These are phyloP conservation scores for Pemphredon lugubris DNA, from an alignment of 2,888 invertebrate genomes.

Conservation along the genomic window DNA sequence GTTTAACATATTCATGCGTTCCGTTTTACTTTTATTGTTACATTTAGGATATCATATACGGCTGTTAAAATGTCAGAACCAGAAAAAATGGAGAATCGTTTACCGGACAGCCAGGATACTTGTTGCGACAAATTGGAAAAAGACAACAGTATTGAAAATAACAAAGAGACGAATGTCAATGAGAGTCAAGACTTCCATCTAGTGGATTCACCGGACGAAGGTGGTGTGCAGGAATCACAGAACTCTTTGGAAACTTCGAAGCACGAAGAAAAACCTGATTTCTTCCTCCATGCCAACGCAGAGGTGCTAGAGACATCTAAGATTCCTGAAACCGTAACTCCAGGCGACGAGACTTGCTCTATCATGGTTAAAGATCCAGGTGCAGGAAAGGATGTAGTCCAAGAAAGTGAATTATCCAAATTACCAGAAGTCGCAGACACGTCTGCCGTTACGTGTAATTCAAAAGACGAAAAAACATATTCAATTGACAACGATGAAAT, in stretches of 20 bases:
- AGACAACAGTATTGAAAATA: background rate
- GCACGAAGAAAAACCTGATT: background rate
- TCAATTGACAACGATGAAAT: conserved; percentile 60
- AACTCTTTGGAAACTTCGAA: background rate
- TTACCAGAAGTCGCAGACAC: background rate
- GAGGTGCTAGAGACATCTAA: background rate
- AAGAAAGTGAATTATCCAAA: background rate
- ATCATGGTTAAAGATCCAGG: background rate
- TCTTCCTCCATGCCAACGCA: background rate
- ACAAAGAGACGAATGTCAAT: conserved; percentile 16
- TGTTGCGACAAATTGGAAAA: conserved; percentile 29
- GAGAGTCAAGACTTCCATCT: conserved; percentile 73
- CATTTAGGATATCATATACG: conserved; percentile 20
- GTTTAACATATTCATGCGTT: too few species aligned
- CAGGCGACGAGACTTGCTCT: background rate
- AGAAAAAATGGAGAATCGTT: conserved; percentile 49
- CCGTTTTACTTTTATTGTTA: background rate
- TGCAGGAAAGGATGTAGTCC: background rate
- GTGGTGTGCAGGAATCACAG: background rate
- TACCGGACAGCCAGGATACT: conserved; percentile 50
- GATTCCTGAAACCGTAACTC: background rate
- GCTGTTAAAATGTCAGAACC: conserved; percentile 65
- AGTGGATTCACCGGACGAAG: conserved; percentile 59
- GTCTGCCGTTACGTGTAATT: background rate
- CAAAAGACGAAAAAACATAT: conserved; percentile 7